Conservation (phyloP, 2,888 invertebrate species). For the Deroplatys truncata region DNA sequence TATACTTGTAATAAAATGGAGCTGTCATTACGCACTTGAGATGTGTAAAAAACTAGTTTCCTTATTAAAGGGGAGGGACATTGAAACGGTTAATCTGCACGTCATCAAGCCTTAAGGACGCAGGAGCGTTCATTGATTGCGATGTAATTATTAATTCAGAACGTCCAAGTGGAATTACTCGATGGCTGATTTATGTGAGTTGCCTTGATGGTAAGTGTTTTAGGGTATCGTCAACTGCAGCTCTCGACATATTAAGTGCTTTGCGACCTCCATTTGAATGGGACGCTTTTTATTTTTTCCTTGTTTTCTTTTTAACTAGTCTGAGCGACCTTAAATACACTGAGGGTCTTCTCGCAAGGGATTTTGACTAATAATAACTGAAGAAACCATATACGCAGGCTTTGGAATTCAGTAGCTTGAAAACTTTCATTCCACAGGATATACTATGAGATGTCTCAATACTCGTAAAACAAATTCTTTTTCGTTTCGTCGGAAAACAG, state of each 20-base stretch:
- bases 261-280: not conserved
- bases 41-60: not conserved
- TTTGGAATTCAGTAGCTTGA: too few relatives aligned
- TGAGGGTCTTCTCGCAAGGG: too few relatives aligned
- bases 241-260: not conserved
- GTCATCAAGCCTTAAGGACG: not conserved
- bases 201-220: not conserved
- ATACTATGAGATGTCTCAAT: too few relatives aligned
- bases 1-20: not conserved
- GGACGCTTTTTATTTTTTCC: not conserved
- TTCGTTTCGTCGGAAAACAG: too few relatives aligned
- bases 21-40: not conserved
- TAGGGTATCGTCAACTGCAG: not conserved
- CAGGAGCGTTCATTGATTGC: not conserved
- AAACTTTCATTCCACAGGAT: too few relatives aligned
- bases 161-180: not conserved
- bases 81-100: not conserved
- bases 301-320: not conserved
- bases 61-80: not conserved
- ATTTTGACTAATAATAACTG: not conserved
- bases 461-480: too few relatives aligned
- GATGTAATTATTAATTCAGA: not conserved
- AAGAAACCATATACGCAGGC: not conserved
- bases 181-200: not conserved
- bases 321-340: not conserved